Conservation (phyloP, 2,888 invertebrate genomes). For the Pristionchus exspectatus region DNA sequence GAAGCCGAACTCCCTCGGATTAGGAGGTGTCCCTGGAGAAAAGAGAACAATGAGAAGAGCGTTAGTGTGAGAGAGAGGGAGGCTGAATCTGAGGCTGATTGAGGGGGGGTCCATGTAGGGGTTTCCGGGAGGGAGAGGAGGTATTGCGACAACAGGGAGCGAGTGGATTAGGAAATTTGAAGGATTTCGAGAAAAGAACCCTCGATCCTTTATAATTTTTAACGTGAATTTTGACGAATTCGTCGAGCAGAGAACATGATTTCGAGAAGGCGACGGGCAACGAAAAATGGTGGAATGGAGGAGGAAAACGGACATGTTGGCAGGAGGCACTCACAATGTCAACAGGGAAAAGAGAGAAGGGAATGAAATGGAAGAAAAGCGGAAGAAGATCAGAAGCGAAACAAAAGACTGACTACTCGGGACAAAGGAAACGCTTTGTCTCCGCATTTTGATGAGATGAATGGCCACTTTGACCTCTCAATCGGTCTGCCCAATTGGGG, state of each 20-base stretch:
- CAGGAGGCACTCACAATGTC: conserved; percentile 33
- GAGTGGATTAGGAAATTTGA: not conserved
- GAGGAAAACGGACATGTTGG: conserved; percentile 28
- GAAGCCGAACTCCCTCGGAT: conserved; percentile 5
- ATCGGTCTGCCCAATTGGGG: not conserved
- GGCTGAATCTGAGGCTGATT: not conserved
- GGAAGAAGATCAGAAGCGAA: conserved; percentile 48
- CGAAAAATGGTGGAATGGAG: not conserved
- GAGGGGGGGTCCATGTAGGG: not conserved
- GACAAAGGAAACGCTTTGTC: not conserved
- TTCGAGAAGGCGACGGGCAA: not conserved
- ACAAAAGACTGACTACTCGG: conserved; percentile 1
- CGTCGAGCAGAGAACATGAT: not conserved
- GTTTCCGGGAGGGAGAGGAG: not conserved
- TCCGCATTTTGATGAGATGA: conserved; percentile 12
- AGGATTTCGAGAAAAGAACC: not conserved
- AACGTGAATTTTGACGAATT: not conserved
- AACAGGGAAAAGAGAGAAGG: conserved; percentile 11
- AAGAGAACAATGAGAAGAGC: conserved; percentile 17
- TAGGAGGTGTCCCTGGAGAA: conserved; percentile 37
- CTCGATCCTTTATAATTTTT: not conserved
- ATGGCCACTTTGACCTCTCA: not conserved
- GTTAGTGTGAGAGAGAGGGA: not conserved
- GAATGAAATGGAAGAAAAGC: conserved; percentile 46
- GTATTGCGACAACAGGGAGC: not conserved